Base-by-base conservation (phyloP, 2,113 vertebrate species). In the Siniperca knerii region DNA sequence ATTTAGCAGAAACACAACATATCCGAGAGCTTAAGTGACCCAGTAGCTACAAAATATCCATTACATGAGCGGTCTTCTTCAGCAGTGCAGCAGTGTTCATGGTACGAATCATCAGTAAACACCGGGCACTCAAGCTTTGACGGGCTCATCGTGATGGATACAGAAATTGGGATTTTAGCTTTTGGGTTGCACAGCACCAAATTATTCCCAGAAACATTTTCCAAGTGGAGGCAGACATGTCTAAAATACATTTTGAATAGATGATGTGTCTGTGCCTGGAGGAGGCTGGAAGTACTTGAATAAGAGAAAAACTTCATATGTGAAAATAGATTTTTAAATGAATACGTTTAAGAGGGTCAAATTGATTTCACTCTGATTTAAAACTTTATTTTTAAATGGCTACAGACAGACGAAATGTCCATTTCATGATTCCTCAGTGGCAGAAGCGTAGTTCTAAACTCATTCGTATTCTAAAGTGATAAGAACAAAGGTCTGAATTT, bases 201-300 rank as follows among this genome's bases (percentile, higher is more conserved):
- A 67, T 83, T 55, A 75, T 66, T 79, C 44, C 50, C 67, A 50
- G 70, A 74, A 67, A 82, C n/a, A 33, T 48, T 66, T 74, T 72
- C 35, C 40, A 50, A 61, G 66, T 70, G 64, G 10, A 65, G 58
- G 75, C 80, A 81, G 75, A 68, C 58, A 68, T 42, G 50, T 67
- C 40, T 71, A 33, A 85, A 87, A 78, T 66, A 71, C 83, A 84
- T 84, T 40, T 57, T 89, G 42, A 82, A 81, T 54, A 70, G 66
- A 76, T 37, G 52, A 65, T 78, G 55, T 74, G 77, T 48, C 54
- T 21, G 4, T 9, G 80, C 75, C 75, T 68, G 72, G 73, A 89
- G 88, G 73, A 90, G 13, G 67, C 50, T 79, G 58, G 25, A 62
- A 79, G 68, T 54, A 55, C 23, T 79, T 54, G 52, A 83, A 62